These are phyloP conservation scores for Athene cunicularia DNA, from an alignment of 2,113 vertebrate species.

Conservation along the genomic window DNA sequence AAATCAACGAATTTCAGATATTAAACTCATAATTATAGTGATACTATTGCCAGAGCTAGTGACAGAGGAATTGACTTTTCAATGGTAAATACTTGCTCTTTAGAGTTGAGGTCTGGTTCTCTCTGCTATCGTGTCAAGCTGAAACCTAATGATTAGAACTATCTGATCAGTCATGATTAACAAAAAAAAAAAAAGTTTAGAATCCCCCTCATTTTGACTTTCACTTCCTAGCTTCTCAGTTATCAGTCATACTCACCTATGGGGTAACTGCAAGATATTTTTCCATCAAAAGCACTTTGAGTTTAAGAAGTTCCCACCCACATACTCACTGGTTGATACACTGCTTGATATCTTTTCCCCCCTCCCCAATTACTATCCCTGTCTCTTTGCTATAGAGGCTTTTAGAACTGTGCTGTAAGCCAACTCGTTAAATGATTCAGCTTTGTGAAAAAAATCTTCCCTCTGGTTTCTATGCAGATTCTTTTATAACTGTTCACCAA, in stretches of 20 bases:
- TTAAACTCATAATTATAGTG: constrained; percentile 78
- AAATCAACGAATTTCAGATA: constrained; percentile 80
- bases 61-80: constrained; percentile 53
- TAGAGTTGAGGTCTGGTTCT: not conserved
- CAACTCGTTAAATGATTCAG: not conserved
- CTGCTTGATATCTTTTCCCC: not conserved
- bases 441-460: not conserved
- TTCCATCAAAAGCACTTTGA: not conserved
- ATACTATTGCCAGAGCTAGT: constrained; percentile 45
- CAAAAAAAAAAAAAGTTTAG: not conserved
- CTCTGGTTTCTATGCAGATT: not conserved
- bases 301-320: not conserved
- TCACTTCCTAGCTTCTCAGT: not conserved
- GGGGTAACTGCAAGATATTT: not conserved
- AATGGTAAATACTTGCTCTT: constrained; percentile 13
- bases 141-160: not conserved
- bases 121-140: not conserved
- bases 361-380: not conserved
- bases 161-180: not conserved
- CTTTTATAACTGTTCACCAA: not conserved
- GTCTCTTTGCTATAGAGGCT: not conserved
- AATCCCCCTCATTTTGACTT: not conserved
- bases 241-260: not conserved
- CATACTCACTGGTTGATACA: not conserved
- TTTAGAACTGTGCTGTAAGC: not conserved